Conservation (phyloP, 2,113 vertebrate genomes). For the Elaphurus davidianus region DNA sequence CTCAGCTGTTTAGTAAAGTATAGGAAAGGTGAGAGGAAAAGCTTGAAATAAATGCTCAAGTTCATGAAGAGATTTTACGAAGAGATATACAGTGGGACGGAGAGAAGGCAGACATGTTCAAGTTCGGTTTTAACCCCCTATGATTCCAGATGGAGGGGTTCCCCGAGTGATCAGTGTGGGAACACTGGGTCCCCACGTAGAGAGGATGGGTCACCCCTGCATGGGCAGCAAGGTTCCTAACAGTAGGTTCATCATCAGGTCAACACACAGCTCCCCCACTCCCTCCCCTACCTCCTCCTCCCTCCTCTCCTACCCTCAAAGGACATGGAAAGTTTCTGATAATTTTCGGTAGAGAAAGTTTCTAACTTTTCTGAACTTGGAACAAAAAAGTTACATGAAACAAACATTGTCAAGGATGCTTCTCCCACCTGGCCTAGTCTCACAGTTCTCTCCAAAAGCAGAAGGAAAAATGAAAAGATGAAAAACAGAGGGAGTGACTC, state of each 20-base stretch:
- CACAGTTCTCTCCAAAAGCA: background rate
- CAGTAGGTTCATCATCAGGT: background rate
- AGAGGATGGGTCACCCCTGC: background rate
- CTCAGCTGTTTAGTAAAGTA: background rate
- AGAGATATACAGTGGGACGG: background rate
- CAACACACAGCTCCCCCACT: background rate
- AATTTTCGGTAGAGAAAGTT: background rate
- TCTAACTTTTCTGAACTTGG: slow-evolving; percentile 3
- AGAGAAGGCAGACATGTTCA: background rate
- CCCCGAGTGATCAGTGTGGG: background rate
- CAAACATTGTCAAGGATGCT: background rate
- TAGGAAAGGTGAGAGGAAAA: background rate
- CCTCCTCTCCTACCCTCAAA: background rate
- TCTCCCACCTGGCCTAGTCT: background rate
- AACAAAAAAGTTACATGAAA: background rate
- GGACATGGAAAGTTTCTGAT: background rate
- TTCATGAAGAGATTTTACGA: background rate
- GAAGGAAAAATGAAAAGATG: background rate
- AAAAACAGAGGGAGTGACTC: background rate
- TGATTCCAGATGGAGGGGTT: background rate
- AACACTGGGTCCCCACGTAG: background rate
- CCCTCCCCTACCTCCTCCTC: background rate
- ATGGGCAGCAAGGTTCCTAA: background rate
- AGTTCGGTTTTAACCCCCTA: background rate
- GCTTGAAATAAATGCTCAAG: background rate